Conservation (phyloP, 2,888 invertebrate genomes). For the Lasius fuliginosus region DNA sequence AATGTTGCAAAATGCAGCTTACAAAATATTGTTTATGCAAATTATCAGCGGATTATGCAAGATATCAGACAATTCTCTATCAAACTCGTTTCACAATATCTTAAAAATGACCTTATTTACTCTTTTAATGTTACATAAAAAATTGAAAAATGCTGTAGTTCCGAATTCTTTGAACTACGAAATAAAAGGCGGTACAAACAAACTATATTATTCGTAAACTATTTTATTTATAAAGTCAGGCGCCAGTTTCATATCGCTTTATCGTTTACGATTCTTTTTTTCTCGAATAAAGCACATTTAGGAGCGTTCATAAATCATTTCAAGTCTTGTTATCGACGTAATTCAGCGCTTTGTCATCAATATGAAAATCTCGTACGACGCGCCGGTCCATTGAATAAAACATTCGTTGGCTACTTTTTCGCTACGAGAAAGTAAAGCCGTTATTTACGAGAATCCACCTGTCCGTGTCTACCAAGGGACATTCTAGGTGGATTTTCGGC, state of each 20-base stretch:
- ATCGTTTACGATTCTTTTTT: neutral
- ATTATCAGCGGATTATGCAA: neutral
- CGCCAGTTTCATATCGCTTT: neutral
- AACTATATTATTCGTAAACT: neutral
- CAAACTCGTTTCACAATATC: neutral
- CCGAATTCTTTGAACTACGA: neutral
- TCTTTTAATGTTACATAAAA: neutral
- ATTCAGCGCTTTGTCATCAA: slow-evolving; percentile 8
- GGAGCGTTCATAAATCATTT: slow-evolving; percentile 11
- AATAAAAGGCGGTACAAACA: neutral
- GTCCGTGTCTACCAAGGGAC: neutral
- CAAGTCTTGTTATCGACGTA: slow-evolving; percentile 16
- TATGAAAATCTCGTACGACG: slow-evolving; percentile 34
- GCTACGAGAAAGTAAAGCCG: slow-evolving; percentile 7
- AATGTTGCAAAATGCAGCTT: neutral
- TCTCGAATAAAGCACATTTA: neutral
- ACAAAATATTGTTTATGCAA: slow-evolving; percentile 12
- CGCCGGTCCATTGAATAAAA: slow-evolving; percentile 29
- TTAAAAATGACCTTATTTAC: neutral
- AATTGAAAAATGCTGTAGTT: neutral
- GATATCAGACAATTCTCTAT: neutral
- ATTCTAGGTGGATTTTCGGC: neutral
- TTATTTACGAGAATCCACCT: slow-evolving; percentile 44
- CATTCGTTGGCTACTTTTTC: neutral
- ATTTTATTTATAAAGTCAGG: neutral